Evolutionary conservation across 2,888 invertebrate genomes (phyloP).

Genomic region (Drosophila hamatofila): DNA sequence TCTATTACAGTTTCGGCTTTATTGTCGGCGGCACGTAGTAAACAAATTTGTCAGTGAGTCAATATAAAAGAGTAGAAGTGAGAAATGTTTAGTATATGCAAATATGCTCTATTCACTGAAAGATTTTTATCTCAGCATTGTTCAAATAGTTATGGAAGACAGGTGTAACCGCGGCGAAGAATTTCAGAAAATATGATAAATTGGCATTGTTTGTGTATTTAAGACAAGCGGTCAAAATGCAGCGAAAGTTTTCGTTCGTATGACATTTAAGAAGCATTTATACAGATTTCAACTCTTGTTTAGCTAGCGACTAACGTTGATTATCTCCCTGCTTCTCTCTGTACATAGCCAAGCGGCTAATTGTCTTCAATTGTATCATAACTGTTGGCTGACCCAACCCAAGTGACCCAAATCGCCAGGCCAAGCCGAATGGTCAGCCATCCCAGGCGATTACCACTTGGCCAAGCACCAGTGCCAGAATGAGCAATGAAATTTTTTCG

Average conservation of each 20-base stretch:
- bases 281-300: slow-evolving; percentile 39
- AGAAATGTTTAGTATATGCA: slow-evolving; percentile 46
- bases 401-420: slow-evolving; percentile 67
- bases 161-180: slow-evolving; percentile 6
- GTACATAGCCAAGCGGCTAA: slow-evolving; percentile 49
- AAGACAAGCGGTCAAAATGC: slow-evolving; percentile 22
- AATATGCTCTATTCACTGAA: slow-evolving; percentile 28
- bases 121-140: slow-evolving; percentile 7
- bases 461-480: slow-evolving; percentile 33
- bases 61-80: slow-evolving; percentile 24
- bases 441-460: slow-evolving; percentile 44
- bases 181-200: slow-evolving; percentile 21
- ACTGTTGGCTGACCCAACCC: slow-evolving; percentile 74
- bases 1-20: slow-evolving; percentile 23
- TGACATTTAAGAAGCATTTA: slow-evolving; percentile 9
- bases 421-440: slow-evolving; percentile 54
- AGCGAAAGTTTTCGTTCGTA: slow-evolving; percentile 50
- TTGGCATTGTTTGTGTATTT: slow-evolving; percentile 30
- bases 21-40: slow-evolving; percentile 49
- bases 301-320: slow-evolving; percentile 40
- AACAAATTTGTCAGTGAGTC: slow-evolving; percentile 65
- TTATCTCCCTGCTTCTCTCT: slow-evolving; percentile 29
- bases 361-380: slow-evolving; percentile 79
- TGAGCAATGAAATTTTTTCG: slow-evolving; percentile 59
- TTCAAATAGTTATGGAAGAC: slow-evolving; percentile 6